These are phyloP conservation scores for Oreortyx pictus DNA, from an alignment of 2,797 vertebrate species.

Conservation along the genomic window DNA sequence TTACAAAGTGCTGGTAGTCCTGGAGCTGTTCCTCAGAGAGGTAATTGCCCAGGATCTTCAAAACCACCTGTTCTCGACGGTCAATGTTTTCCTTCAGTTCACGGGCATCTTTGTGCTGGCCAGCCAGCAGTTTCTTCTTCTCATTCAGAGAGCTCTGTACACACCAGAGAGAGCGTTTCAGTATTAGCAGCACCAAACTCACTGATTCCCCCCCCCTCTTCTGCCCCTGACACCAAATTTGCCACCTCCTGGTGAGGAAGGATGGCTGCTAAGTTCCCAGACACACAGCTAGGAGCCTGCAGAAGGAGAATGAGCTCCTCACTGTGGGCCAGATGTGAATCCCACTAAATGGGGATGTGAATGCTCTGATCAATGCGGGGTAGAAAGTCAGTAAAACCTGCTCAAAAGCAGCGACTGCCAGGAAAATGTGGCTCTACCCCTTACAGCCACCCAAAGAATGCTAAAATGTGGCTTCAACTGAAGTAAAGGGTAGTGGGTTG, in stretches of 20 bases:
- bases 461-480: not conserved
- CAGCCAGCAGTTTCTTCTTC: slow-evolving; percentile 89
- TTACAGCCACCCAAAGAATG: not conserved
- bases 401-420: not conserved
- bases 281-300: fast-evolving
- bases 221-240: not conserved
- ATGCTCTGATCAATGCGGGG: fast-evolving
- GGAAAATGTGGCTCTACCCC: not conserved
- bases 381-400: not conserved
- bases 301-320: not conserved
- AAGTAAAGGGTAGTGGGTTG: not conserved
- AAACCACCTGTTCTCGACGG: slow-evolving; percentile 89
- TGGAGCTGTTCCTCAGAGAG: slow-evolving; percentile 85
- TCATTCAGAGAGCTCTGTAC: slow-evolving; percentile 86
- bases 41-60: slow-evolving; percentile 87
- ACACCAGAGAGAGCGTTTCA: slow-evolving; percentile 19
- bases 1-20: slow-evolving; percentile 90
- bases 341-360: not conserved
- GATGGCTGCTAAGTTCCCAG: not conserved
- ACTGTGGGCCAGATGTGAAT: fast-evolving
- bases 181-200: not conserved
- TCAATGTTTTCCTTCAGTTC: slow-evolving; percentile 98
- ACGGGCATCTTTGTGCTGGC: slow-evolving; percentile 92
- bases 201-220: not conserved
- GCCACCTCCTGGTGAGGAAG: fast-evolving